Evolutionary conservation across 2,113 vertebrate species (phyloP).

Genomic region (Brachypteracias leptosomus): DNA sequence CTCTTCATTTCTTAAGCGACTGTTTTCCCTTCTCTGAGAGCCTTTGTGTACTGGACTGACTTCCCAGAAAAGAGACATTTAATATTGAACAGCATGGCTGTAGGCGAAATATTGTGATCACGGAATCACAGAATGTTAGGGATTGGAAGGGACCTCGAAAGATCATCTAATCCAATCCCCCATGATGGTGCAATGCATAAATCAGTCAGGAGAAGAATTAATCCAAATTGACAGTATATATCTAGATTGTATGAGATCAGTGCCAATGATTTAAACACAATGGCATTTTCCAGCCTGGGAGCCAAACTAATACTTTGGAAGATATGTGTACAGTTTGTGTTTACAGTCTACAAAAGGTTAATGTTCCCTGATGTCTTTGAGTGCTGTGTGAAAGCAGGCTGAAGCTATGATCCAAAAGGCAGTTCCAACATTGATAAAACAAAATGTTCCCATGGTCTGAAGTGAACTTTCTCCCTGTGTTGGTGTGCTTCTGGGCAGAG

Average conservation of each 20-base stretch:
- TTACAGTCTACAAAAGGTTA: background rate
- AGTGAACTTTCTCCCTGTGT: background rate
- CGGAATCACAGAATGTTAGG: no score
- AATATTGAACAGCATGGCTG: background rate
- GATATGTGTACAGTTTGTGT: background rate
- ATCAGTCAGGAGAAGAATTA: background rate
- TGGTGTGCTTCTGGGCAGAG: background rate
- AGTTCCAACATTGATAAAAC: background rate
- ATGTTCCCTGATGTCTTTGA: background rate
- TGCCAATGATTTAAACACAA: background rate
- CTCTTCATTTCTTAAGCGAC: background rate
- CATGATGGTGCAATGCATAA: background rate
- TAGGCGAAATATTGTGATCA: background rate
- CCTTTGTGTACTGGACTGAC: background rate
- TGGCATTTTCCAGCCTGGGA: background rate
- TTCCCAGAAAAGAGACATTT: background rate
- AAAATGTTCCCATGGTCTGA: background rate
- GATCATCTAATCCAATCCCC: no score
- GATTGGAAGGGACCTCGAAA: no score
- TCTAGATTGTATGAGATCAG: background rate
- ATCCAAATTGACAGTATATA: background rate
- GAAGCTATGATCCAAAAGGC: background rate
- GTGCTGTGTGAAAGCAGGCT: background rate
- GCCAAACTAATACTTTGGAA: background rate
- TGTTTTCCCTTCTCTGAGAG: background rate